Evolutionary conservation across 1,140 invertebrate species (phyloP), one percentile per base, ranked within the genome.

Genomic region (Drosophila malerkotliana): DNA sequence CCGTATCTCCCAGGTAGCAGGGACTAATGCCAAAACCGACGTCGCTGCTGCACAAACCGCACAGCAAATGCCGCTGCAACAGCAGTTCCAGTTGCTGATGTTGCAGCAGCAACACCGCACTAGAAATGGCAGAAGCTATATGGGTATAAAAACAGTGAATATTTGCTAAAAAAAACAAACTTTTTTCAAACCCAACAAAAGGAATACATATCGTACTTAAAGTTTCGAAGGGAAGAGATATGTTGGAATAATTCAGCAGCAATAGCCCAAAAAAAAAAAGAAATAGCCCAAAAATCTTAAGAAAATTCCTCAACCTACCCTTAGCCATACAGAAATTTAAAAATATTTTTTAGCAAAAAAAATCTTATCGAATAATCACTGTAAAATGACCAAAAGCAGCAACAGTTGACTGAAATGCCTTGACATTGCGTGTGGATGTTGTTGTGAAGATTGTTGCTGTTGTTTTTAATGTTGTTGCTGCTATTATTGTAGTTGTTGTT

Each of bases 401-500:
- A 74, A 68, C 79, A 78, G 76, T 83, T 83, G 80, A 83, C 80
- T 84, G 80, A 87, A 87, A 78, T 85, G 68, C 64, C 77, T 77
- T 77, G 78, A 77, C 82, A 87, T 85, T 84, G 81, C 81, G 81
- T 85, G 81, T 66, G 76, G 76, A 84, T 79, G 81, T 62, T 51
- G 41, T 37, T 37, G 34, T 37, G 12, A 12, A 48, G 8, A 34
- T 32, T 9, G 15, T 34, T 57, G 26, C 30, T 60, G 21, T 18
- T 37, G 32, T 34, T 79, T 48, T 28, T 28, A 4, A 5, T 26
- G 28, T 56, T 37, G 37, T 10, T 21, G 21, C 21, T 21, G 21
- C 21, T 21, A 21, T 21, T 21, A 21, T 21, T 21, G 21, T 21
- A 21, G 21, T 51, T 59, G 53, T 26, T 76, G 56, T 28, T 61